Evolutionary conservation across 1,140 invertebrate genomes (phyloP), one percentile per base, ranked within the genome.

Genomic region (Anadara kagoshimensis): DNA sequence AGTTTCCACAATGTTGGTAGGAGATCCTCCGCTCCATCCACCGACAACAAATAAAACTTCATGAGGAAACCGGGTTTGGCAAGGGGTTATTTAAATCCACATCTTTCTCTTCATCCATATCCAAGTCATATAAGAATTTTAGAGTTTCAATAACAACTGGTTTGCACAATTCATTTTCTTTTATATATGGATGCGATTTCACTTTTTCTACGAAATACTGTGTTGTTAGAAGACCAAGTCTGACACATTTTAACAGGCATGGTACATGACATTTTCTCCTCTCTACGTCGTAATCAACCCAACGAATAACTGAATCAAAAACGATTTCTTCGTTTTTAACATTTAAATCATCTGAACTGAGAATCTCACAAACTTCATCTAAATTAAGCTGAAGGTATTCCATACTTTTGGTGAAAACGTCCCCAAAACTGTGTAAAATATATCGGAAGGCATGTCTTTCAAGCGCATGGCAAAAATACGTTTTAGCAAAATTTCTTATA

Each of bases 261-360:
- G 93, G 92, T 8, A 95, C 93, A 76, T 97, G 94, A 77, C 95
- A 94, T 36, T 96, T 91, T 66, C 97, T 90, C 84, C 97, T 95
- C 0, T 94, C 93, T 20, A 97, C 94, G 88, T 98, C 98, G 89
- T 97, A 97, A 85, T 98, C 97, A 36, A 99, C 94, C 98, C 98
- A 99, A 75, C 95, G 94, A 94, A 99, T 97, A 54, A 98, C 96
- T 2, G 97, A 97, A 88, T 95, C 96, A 87, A 89, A 90, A 43
- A 95, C 95, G 73, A 98, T 95, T 88, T 99, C 98, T 91, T 99
- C 98, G 29, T 94, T 95, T 82, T 96, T 93, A 10, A 99, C 96
- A 90, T 99, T 99, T 5, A 99, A 91, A 89, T 99, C 96, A 89
- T 99, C 98, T 72, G 94, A 96, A 16, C 95, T 95, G 81, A 99